These are phyloP conservation scores for Acipenser transmontanus DNA, from an alignment of 2,797 vertebrate species.

Conservation along the genomic window DNA sequence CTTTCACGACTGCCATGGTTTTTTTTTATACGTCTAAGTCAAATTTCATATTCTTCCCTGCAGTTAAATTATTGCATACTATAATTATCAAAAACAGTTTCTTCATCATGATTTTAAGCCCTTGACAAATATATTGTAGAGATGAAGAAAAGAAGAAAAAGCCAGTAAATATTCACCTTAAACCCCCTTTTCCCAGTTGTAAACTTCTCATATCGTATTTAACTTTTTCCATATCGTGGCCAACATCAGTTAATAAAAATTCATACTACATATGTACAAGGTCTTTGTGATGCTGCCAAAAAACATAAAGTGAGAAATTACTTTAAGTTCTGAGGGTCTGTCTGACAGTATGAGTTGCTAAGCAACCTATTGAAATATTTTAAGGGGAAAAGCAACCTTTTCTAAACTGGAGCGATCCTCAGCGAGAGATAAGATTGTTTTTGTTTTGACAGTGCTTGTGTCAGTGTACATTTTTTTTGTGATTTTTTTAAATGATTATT, in stretches of 20 bases:
- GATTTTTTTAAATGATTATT: no score
- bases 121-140: no score
- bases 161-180: neutral
- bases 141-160: neutral
- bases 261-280: conserved; percentile 6
- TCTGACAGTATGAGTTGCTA: conserved; percentile 16
- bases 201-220: neutral
- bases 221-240: neutral
- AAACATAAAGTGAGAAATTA: conserved; percentile 14
- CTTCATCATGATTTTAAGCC: no score
- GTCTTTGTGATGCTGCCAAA: conserved; percentile 6
- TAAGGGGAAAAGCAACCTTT: neutral
- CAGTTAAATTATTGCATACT: no score
- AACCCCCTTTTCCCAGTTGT: neutral
- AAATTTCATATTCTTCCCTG: no score
- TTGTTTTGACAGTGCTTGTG: conserved; percentile 6
- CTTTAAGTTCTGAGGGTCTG: conserved; percentile 16
- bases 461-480: neutral
- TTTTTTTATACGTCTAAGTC: no score
- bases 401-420: conserved; percentile 6
- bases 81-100: no score
- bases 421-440: neutral
- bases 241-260: neutral
- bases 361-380: conserved; percentile 12
- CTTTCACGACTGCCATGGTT: no score